Percentiles rank a stretch among this genome's conserved stretches.
Evolutionary conservation across 2,888 invertebrate genomes (phyloP).

Genomic region (Crocallis elinguaria): DNA sequence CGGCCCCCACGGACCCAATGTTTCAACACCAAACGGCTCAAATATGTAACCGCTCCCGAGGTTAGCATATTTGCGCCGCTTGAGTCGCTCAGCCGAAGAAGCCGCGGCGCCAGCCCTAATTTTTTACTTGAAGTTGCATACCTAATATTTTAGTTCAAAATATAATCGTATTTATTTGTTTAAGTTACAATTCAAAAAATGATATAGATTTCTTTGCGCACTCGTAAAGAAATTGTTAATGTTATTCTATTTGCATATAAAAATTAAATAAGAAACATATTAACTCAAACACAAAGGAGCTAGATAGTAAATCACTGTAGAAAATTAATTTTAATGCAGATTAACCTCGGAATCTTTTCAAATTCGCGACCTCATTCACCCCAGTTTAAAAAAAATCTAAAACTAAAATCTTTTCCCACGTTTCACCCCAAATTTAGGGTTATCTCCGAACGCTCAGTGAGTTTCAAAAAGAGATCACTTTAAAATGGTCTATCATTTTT

Average conservation of each 20-base stretch:
- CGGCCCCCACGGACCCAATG: no score
- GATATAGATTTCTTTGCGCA: not conserved
- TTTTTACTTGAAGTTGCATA: no score
- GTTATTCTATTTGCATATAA: not conserved
- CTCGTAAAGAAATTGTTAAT: not conserved
- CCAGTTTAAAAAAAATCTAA: slow-evolving; percentile 42
- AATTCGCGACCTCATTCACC: slow-evolving; percentile 56
- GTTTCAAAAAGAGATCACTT: slow-evolving; percentile 72
- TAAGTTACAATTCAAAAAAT: no score
- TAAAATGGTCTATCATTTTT: slow-evolving; percentile 68
- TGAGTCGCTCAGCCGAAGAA: no score
- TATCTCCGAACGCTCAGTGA: slow-evolving; percentile 65
- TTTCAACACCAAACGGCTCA: no score
- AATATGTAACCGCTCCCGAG: no score
- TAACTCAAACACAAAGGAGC: slow-evolving; percentile 12
- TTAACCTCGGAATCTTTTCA: slow-evolving; percentile 64
- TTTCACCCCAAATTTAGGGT: slow-evolving; percentile 80
- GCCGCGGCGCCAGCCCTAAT: no score
- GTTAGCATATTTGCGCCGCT: no score
- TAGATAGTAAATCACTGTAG: slow-evolving; percentile 38
- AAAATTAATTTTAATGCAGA: slow-evolving; percentile 57
- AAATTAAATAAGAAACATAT: slow-evolving; percentile 13
- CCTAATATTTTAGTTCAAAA: not conserved
- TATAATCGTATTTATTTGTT: no score
- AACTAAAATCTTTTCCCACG: slow-evolving; percentile 66